These are phyloP conservation scores for Takifugu ocellatus DNA, from an alignment of 2,797 vertebrate species.

Conservation along the genomic window DNA sequence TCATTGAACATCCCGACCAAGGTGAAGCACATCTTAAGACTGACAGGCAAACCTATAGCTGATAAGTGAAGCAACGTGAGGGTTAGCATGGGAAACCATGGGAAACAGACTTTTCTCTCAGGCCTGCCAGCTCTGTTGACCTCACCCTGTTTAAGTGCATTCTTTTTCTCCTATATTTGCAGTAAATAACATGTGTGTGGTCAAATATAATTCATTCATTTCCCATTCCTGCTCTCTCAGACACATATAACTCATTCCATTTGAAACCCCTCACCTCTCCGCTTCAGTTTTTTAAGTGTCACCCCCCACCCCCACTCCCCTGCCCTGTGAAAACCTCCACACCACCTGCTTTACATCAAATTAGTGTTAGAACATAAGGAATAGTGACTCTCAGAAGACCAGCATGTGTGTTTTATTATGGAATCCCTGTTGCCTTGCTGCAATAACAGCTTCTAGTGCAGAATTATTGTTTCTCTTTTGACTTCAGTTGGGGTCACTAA, in stretches of 20 bases:
- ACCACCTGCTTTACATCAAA: slow-evolving; percentile 48
- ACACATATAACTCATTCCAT: slow-evolving; percentile 24
- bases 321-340: slow-evolving; percentile 13
- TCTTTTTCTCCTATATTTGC: slow-evolving; percentile 17
- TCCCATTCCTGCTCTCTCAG: slow-evolving; percentile 15
- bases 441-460: slow-evolving; percentile 26
- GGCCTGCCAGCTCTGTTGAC: slow-evolving; percentile 2
- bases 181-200: slow-evolving; percentile 30
- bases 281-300: slow-evolving; percentile 15
- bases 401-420: slow-evolving; percentile 48
- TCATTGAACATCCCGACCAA: slow-evolving; percentile 8
- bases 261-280: slow-evolving; percentile 12
- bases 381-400: slow-evolving; percentile 34
- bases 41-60: slow-evolving; percentile 17
- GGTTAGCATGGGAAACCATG: slow-evolving; percentile 29
- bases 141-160: slow-evolving; percentile 27
- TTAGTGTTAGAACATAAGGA: background rate
- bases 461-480: slow-evolving; percentile 28
- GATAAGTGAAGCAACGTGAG: slow-evolving; percentile 65
- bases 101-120: slow-evolving; percentile 30
- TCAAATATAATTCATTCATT: slow-evolving; percentile 19
- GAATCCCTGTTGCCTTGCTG: slow-evolving; percentile 14
- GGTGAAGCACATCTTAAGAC: slow-evolving; percentile 1
- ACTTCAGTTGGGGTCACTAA: slow-evolving; percentile 16
- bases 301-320: too few species aligned